Conservation (phyloP, 2,113 vertebrate genomes). For the Proteles cristata region DNA sequence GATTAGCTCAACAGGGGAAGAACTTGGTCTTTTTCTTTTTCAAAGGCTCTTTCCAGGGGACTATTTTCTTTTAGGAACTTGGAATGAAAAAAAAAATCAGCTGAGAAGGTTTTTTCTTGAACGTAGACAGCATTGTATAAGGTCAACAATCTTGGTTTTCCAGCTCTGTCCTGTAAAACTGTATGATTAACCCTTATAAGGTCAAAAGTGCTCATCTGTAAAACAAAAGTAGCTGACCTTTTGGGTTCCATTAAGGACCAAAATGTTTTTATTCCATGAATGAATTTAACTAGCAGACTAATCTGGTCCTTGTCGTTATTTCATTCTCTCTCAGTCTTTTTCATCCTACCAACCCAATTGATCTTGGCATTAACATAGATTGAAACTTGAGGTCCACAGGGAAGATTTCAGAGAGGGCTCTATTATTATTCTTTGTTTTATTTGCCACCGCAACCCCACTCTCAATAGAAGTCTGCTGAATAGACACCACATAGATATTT, state of each 20-base stretch:
- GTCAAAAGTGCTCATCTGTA: conserved; percentile 11
- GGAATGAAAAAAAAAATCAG: neutral
- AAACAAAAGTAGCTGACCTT: conserved; percentile 34
- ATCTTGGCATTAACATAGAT: neutral
- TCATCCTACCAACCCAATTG: neutral
- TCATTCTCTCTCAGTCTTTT: neutral
- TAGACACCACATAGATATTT: neutral
- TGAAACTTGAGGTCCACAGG: neutral
- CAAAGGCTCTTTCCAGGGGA: conserved; percentile 43
- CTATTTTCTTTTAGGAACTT: conserved; percentile 67
- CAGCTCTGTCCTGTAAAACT: conserved; percentile 32
- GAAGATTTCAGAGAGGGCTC: neutral
- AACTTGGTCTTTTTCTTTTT: conserved; percentile 59
- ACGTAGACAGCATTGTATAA: conserved; percentile 38
- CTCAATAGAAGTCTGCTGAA: neutral
- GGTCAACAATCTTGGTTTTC: neutral
- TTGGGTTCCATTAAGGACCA: neutral
- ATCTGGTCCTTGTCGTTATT: neutral
- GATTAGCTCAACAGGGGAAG: conserved; percentile 66
- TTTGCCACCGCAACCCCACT: neutral
- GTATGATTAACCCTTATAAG: neutral
- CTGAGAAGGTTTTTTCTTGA: conserved; percentile 51
- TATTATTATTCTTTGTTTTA: neutral
- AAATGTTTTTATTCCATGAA: conserved; percentile 44
- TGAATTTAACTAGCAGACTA: conserved; percentile 38